A percentile compares a stretch with the other conserved stretches of the same genome.
These are phyloP conservation scores for Itoplectis maculator DNA, from an alignment of 2,888 invertebrate genomes.

Conservation along the genomic window DNA sequence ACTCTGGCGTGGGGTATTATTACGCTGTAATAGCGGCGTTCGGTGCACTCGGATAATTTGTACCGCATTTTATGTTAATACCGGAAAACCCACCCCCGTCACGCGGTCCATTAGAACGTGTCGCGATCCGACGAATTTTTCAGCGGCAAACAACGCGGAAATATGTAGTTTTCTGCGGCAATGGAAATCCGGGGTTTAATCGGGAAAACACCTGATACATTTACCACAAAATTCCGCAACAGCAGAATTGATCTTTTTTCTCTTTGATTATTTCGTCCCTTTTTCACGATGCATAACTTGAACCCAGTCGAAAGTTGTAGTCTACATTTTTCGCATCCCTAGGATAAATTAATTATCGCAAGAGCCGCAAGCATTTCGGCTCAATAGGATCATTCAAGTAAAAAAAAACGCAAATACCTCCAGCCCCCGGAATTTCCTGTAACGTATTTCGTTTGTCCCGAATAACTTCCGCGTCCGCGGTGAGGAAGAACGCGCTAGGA, in stretches of 20 bases:
- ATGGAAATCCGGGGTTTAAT: too few relatives aligned
- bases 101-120: background rate
- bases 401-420: too few relatives aligned
- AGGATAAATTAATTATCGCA: too few relatives aligned
- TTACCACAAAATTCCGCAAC: too few relatives aligned
- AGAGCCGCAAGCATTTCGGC: too few relatives aligned
- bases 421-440: background rate
- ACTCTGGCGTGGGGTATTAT: conserved; percentile 22
- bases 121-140: background rate
- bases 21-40: conserved; percentile 14
- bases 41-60: conserved; percentile 7
- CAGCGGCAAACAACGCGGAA: background rate
- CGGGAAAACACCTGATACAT: too few relatives aligned
- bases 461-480: conserved; percentile 18
- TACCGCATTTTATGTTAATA: conserved; percentile 14
- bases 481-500: background rate
- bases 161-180: background rate
- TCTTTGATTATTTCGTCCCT: too few relatives aligned
- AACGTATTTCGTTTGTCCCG: background rate
- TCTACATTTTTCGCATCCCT: too few relatives aligned
- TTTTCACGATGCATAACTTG: too few relatives aligned
- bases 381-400: too few relatives aligned
- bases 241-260: too few relatives aligned
- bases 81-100: background rate
- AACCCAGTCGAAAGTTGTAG: too few relatives aligned